Evolutionary conservation across 2,888 invertebrate species (phyloP).

Genomic region (Acrobasis consociella): DNA sequence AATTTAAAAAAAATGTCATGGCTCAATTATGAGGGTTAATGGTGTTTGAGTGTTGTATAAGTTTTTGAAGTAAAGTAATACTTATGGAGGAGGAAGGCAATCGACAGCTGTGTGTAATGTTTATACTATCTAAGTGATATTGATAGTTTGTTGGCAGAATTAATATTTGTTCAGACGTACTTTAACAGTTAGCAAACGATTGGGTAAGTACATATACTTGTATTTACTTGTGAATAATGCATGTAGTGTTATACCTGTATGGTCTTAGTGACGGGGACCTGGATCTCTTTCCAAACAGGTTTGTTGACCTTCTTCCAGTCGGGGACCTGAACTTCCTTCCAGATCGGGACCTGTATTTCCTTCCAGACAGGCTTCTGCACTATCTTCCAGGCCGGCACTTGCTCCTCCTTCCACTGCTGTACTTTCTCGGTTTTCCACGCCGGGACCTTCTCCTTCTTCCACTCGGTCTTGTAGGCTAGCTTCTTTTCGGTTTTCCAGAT

Average conservation of each 20-base stretch:
- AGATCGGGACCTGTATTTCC: constrained; percentile 86
- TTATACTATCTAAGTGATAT: too few species aligned
- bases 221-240: too few species aligned
- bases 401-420: constrained; percentile 89
- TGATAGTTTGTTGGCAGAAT: too few species aligned
- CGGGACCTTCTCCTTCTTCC: constrained; percentile 89
- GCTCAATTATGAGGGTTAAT: too few species aligned
- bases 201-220: too few species aligned
- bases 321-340: constrained; percentile 86
- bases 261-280: constrained; percentile 88
- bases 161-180: too few species aligned
- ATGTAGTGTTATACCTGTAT: constrained; percentile 67
- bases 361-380: constrained; percentile 87
- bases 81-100: too few species aligned
- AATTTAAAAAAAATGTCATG: too few species aligned
- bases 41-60: too few species aligned
- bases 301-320: constrained; percentile 85
- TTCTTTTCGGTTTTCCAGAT: constrained; percentile 90
- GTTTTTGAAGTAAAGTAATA: too few species aligned
- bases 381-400: constrained; percentile 88
- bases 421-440: constrained; percentile 91
- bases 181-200: too few species aligned
- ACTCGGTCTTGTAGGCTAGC: constrained; percentile 87
- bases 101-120: too few species aligned
- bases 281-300: constrained; percentile 85